Percentiles rank a stretch among this genome's conserved stretches.
These are phyloP conservation scores for Phalangium opilio DNA, from an alignment of 2,888 invertebrate species.

Conservation along the genomic window DNA sequence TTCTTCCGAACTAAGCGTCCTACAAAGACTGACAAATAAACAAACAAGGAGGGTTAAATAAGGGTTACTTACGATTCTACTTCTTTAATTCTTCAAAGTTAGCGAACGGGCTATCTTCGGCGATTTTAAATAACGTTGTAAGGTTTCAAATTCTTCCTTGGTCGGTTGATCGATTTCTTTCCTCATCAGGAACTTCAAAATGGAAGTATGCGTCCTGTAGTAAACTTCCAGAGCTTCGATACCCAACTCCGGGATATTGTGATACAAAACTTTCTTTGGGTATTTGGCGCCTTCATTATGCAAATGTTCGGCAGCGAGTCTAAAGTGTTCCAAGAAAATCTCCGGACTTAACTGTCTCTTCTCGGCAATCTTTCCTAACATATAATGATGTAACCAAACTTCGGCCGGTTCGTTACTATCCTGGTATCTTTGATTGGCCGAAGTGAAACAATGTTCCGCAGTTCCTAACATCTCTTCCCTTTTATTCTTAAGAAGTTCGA, in stretches of 20 bases:
- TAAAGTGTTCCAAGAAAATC: slow-evolving; percentile 53
- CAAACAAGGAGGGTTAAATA: too few species aligned
- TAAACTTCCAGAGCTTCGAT: slow-evolving; percentile 69
- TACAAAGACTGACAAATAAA: slow-evolving; percentile 11
- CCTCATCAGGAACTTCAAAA: slow-evolving; percentile 54
- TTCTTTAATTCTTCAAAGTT: slow-evolving; percentile 19
- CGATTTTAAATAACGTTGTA: slow-evolving; percentile 27
- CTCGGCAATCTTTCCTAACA: slow-evolving; percentile 88
- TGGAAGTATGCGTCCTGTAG: slow-evolving; percentile 67
- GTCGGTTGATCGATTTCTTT: slow-evolving; percentile 11
- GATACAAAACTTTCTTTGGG: slow-evolving; percentile 71
- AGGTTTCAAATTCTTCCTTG: slow-evolving; percentile 22
- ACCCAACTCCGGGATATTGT: slow-evolving; percentile 61
- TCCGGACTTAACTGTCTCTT: slow-evolving; percentile 36
- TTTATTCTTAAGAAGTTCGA: slow-evolving; percentile 51
- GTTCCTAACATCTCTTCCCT: slow-evolving; percentile 63
- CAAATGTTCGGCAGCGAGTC: slow-evolving; percentile 56
- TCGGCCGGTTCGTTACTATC: slow-evolving; percentile 51
- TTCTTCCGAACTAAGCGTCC: slow-evolving; percentile 15
- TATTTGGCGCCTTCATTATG: slow-evolving; percentile 66
- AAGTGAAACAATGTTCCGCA: slow-evolving; percentile 57
- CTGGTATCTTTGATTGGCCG: slow-evolving; percentile 31
- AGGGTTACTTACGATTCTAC: slow-evolving; percentile 1
- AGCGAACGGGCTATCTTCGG: slow-evolving; percentile 30
- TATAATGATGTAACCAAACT: slow-evolving; percentile 81